Evolutionary conservation across 2,888 invertebrate genomes (phyloP), one percentile per base, ranked within the genome.

Genomic region (Sinentomon sp.): DNA sequence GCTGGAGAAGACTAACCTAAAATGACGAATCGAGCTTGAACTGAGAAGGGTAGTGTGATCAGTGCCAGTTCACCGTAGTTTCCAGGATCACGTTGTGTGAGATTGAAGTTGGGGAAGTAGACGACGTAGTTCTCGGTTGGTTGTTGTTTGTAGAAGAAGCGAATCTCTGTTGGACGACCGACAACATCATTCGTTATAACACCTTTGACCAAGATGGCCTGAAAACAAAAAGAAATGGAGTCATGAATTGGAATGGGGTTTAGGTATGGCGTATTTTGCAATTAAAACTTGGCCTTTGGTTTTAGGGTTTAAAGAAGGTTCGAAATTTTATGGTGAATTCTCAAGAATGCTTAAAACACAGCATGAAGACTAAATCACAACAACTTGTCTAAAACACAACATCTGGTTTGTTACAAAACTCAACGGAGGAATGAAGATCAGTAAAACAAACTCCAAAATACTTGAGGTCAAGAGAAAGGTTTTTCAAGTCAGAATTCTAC

Each of bases 1-100:
- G n/a, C n/a, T n/a, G n/a, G n/a, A n/a, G 28, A 16, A 10, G 17
- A 41, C 43, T 42, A 42, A 50, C 53, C 60, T 44, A 92, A 59
- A 47, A 87, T 83, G 6, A 89, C 80, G 50, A 83, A 87, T 48
- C 87, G 63, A 2, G 87, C 87, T 54, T 80, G 75, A 0, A 92
- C 80, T 45, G 77, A 85, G 53, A 83, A 80, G 0, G 87, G 85
- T 32, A 92, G 51, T 1, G 83, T 82, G 40, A 92, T 87, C 75
- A 87, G 85, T 2, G 89, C 85, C 34, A 92, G 56, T 59, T 87
- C 87, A 33, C 89, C 89, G 49, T 87, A 92, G 53, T 89, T 80
- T 46, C 83, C 83, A n/a, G 85, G 83, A 52, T 85, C 83, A 44
- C 83, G 62, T 71, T 82, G 82, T 0, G 85, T 85, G 28, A 85